Percentiles rank a stretch among this genome's conserved stretches.
Evolutionary conservation across 2,113 vertebrate species (phyloP).

Genomic region (Channa maculata): DNA sequence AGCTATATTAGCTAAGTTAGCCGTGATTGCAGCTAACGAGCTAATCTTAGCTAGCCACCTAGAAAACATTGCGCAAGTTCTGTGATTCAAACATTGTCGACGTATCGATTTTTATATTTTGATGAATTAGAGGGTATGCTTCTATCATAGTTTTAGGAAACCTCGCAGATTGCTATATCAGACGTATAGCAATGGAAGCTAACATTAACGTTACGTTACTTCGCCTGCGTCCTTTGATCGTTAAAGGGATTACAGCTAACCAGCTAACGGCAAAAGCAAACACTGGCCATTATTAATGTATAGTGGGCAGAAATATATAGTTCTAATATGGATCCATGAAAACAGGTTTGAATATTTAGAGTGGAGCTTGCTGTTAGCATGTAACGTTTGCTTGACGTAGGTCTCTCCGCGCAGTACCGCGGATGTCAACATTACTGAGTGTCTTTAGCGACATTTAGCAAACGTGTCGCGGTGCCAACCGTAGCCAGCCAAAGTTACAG

Average conservation of each 20-base stretch:
- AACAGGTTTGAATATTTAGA: accelerated
- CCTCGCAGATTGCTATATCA: background rate
- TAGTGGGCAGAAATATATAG: background rate
- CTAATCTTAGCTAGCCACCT: conserved; percentile 37
- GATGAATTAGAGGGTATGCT: background rate
- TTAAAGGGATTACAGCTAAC: conserved; percentile 19
- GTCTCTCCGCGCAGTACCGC: background rate
- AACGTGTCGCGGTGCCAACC: conserved; percentile 36
- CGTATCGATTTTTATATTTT: background rate
- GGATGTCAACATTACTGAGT: conserved; percentile 20
- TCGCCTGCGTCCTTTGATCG: conserved; percentile 11
- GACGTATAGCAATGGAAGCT: conserved; percentile 32
- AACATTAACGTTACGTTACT: conserved; percentile 14
- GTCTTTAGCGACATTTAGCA: conserved; percentile 47
- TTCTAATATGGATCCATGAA: accelerated
- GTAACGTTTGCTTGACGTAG: too few relatives aligned
- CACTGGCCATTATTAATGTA: background rate
- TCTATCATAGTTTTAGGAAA: background rate
- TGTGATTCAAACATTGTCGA: background rate
- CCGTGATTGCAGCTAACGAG: conserved; percentile 40
- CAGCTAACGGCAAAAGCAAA: background rate
- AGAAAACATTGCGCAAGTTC: background rate
- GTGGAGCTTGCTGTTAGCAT: accelerated
- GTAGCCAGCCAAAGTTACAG: conserved; percentile 1
- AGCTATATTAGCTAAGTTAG: conserved; percentile 48